Conservation (phyloP, 2,797 vertebrate species). For the Craterocephalus amniculus region DNA sequence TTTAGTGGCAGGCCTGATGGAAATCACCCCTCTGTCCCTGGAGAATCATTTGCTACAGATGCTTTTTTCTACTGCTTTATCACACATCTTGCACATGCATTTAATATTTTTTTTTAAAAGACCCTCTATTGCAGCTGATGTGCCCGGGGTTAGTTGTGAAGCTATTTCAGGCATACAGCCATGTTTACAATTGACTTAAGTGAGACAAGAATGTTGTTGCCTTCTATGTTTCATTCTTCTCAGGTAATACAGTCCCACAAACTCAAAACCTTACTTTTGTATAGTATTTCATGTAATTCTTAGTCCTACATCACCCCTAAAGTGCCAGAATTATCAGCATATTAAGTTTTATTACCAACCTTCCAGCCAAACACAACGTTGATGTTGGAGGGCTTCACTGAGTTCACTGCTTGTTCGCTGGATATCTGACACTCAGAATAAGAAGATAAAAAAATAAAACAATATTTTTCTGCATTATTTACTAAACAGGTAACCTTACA, state of each 20-base stretch:
- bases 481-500: too few species aligned
- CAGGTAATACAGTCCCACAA: constrained; percentile 26
- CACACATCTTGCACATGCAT: background rate
- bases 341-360: constrained; percentile 40
- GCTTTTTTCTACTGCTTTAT: constrained; percentile 18
- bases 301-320: constrained; percentile 11
- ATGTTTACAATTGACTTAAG: constrained; percentile 6
- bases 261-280: constrained; percentile 14
- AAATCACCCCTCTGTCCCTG: constrained; percentile 16
- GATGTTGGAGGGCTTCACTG: constrained; percentile 43
- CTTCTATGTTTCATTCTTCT: constrained; percentile 1
- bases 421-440: background rate
- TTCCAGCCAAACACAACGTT: constrained; percentile 62
- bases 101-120: background rate
- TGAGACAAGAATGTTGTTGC: constrained; percentile 11
- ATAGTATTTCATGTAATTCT: constrained; percentile 33
- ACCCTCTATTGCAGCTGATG: constrained; percentile 17
- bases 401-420: constrained; percentile 19
- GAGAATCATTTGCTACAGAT: background rate
- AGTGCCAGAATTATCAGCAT: constrained; percentile 56
- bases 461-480: too few species aligned
- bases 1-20: constrained; percentile 8
- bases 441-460: background rate
- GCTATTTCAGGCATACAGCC: constrained; percentile 7
- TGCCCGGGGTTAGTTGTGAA: constrained; percentile 23